These are phyloP conservation scores for Meloidogyne chitwoodi DNA, from an alignment of 1,140 invertebrate genomes.

Conservation along the genomic window DNA sequence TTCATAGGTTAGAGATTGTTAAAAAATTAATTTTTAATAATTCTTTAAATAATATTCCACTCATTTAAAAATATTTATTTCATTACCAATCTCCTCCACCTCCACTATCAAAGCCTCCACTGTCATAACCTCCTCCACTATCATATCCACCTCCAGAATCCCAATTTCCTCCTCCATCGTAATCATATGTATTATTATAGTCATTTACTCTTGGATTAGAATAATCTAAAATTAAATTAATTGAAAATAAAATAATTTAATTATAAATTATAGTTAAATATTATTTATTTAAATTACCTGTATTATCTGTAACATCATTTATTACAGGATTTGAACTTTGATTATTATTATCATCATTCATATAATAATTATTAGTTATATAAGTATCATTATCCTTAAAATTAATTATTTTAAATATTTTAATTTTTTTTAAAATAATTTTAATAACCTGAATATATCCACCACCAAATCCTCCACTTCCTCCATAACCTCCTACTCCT, in stretches of 20 bases:
- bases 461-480: conserved; percentile 26
- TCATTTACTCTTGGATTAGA: conserved; percentile 13
- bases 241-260: conserved; percentile 12
- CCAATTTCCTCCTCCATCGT: conserved; percentile 14
- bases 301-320: background rate
- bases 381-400: conserved; percentile 42
- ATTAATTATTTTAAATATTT: background rate
- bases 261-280: background rate
- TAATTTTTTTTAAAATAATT: background rate
- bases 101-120: conserved; percentile 37
- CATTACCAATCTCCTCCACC: conserved; percentile 3
- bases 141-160: conserved; percentile 12
- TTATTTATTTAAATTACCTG: background rate
- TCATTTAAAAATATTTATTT: background rate
- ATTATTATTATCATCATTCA: conserved; percentile 31
- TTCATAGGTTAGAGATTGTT: too few relatives aligned
- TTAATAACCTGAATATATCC: conserved; percentile 23
- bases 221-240: conserved; percentile 13
- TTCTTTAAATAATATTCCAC: too few relatives aligned
- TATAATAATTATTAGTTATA: conserved; percentile 47
- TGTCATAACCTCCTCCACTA: background rate
- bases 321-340: background rate
- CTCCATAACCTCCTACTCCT: conserved; percentile 28
- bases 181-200: conserved; percentile 4
- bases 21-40: too few relatives aligned